Evolutionary conservation across 2,113 vertebrate genomes (phyloP), one percentile per base, ranked within the genome.

Genomic region (Oryzias curvinotus): DNA sequence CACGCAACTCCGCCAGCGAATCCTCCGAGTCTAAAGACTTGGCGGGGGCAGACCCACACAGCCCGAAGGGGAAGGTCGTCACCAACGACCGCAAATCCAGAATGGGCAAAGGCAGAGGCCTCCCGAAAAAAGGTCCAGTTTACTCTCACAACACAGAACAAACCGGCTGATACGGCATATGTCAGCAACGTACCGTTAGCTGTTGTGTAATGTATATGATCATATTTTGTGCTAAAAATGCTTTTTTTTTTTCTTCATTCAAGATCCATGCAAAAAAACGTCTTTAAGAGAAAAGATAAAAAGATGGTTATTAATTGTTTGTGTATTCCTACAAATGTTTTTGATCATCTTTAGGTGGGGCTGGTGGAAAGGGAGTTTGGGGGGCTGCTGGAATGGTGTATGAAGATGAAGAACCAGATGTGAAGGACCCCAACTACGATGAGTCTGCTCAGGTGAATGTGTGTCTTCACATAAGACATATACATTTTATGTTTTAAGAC

Each of bases 291-390:
- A 45, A 45, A 45, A 3, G 15, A 2, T 16, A n/a, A n/a, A n/a
- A n/a, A n/a, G 45, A 15, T 5, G 18, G 3, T 4, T 4, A 17
- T 36, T 10, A 36, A 12, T 15, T 16, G 14, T 30, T 7, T 61
- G n/a, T 57, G n/a, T 25, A 23, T 57, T 19, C 17, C n/a, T 21
- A 10, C 36, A 15, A 2, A 17, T 42, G 5, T 57, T 18, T 71
- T n/a, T 42, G 63, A 16, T 66, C 30, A 41, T 54, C 36, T 59
- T 0, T 72, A 95, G 94, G 94, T 45, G 94, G 94, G 3, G 94
- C 94, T 0, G 94, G 94, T 4, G 94, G 94, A 21, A 95, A 95
- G 78, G 94, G 94, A 4, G 94, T 95, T 26, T 95, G 94, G 94
- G 94, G 94, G 1, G 94, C 93, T 18, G 93, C 94, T 0, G 94